Evolutionary conservation across 2,113 vertebrate species (phyloP), one percentile per base, ranked within the genome.

Genomic region (human): DNA sequence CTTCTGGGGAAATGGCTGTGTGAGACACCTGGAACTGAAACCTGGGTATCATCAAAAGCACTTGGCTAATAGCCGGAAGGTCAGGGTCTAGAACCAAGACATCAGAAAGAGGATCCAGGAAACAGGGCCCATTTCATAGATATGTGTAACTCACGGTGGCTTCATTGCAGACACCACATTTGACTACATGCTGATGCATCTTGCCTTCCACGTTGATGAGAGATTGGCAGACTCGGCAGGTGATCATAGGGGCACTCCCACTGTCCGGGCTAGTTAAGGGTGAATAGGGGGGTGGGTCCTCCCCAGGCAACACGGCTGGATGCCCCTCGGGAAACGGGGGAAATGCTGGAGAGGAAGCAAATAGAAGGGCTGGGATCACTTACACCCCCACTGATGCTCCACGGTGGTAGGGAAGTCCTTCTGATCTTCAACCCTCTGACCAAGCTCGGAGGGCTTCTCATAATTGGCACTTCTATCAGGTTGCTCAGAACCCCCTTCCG

Each of bases 191-290:
- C 97, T 99, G 99, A 98, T 99, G 99, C 98, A 99, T 99, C 98
- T 99, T 99, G n/a, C 99, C 99, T 98, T 99, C 99, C 96, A 99
- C 99, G 12, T 99, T 99, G 98, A 99, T 99, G 97, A 99, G 98
- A 92, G 99, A 99, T 98, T 99, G 99, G 98, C 99, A 99, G 87
- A 99, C 99, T 70, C 99, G 98, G 98, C 99, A 99, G 98, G 98
- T 99, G 98, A 99, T 99, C 92, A 99, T 99, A 11, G 99, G 99
- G 30, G 99, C 99, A 40, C 99, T 99, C 97, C 99, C 99, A 9
- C 99, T 99, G 97, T 99, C 99, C 0, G 99, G 99, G 73, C 99
- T 99, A 32, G 99, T 99, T 97, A 99, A 98, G 1, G 99, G 99
- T 30, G 99, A 99, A 93, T 99, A 99, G 6, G 99, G 99, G 0